These are phyloP conservation scores for Daktulosphaira vitifoliae DNA, from an alignment of 1,140 invertebrate genomes.

Conservation along the genomic window DNA sequence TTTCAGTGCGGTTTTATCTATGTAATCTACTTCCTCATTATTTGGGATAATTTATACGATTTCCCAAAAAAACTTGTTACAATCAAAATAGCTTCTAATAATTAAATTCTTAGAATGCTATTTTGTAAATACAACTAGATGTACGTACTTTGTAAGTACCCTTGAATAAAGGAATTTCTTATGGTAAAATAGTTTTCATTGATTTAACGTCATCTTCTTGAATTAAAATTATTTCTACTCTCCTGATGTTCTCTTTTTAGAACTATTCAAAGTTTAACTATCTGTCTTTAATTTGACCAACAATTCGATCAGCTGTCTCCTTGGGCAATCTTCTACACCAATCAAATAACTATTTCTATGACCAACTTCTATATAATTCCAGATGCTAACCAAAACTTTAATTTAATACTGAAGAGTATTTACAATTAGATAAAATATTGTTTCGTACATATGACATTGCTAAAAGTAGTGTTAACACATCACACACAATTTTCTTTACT, in stretches of 20 bases:
- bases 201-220: neutral
- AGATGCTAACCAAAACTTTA: constrained; percentile 37
- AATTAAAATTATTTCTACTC: neutral
- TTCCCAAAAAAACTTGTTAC: neutral
- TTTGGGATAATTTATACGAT: neutral
- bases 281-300: constrained; percentile 41
- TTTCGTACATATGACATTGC: no score
- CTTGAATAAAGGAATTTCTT: neutral
- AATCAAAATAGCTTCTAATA: neutral
- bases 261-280: constrained; percentile 26
- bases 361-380: constrained; percentile 45
- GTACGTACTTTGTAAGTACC: neutral
- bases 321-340: constrained; percentile 44
- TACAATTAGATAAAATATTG: constrained; percentile 37
- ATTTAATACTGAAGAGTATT: neutral
- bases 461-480: no score
- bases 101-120: neutral
- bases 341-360: constrained; percentile 44
- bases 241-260: neutral
- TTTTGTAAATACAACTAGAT: neutral
- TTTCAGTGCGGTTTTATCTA: neutral
- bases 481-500: no score
- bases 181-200: neutral
- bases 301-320: constrained; percentile 42
- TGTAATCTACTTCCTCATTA: neutral